phyloP scores from a whole-genome alignment of 2,113 vertebrate species.

The Antechinus flavipes region DNA sequence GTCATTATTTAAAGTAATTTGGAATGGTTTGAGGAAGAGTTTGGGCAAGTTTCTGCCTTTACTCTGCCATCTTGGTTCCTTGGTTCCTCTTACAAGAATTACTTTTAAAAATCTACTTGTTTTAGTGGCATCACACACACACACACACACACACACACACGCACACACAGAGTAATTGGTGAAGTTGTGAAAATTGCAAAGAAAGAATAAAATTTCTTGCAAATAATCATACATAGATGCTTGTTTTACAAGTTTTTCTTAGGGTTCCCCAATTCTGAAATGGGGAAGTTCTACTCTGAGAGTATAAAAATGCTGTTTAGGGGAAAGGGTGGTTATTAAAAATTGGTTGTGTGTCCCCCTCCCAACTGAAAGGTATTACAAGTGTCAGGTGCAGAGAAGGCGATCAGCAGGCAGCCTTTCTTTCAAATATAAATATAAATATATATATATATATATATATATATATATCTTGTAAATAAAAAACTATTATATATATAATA shows the following conservation, averaged over 20 bases:
- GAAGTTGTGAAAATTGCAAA: background rate
- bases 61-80: too few relatives aligned
- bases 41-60: too few relatives aligned
- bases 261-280: background rate
- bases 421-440: too few relatives aligned
- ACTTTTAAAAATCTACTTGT: background rate
- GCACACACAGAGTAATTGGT: background rate
- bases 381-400: background rate
- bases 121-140: background rate
- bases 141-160: too few relatives aligned
- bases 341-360: background rate
- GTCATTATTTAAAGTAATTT: too few relatives aligned
- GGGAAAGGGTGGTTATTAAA: background rate
- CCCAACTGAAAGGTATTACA: background rate
- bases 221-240: background rate
- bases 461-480: too few relatives aligned
- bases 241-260: background rate
- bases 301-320: background rate
- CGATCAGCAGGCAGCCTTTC: background rate
- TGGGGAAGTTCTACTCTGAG: background rate
- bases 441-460: too few relatives aligned
- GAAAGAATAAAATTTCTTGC: background rate
- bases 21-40: too few relatives aligned
- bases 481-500: too few relatives aligned
- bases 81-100: too few relatives aligned